Base-by-base conservation (phyloP, 2,113 vertebrate genomes). In the Herpetotheres cachinnans region DNA sequence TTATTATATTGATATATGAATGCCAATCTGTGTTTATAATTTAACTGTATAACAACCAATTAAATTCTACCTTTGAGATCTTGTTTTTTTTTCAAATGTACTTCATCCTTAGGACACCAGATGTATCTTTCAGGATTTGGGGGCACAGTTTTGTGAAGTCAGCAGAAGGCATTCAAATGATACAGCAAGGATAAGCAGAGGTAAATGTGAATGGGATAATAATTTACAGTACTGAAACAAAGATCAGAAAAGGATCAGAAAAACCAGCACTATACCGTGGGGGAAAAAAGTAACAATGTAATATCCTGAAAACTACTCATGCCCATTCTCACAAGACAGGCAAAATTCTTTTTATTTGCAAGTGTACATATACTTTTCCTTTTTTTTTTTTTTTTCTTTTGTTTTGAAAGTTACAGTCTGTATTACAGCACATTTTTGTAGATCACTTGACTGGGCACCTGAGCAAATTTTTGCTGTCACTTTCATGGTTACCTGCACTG, bases 101-200 rank as follows among this genome's bases (percentile, higher is more conserved):
- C 15, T 88, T 58, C 22, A 38, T 65, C 7, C 22, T 59, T 36
- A 27, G 32, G 20, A 13, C 12, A 49, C 6, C 20, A 88, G 29
- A 66, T 50, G 2, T 55, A 46, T 8, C 25, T 34, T 65, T 40
- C 58, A 76, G 40, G 14, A 81, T 73, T 30, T 6, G 10, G 25
- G 44, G 42, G 52, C 40, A 46, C 0, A 6, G 11, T 94, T 85
- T 70, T 82, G 46, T 80, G n/a, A 38, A 94, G 73, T 81, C 73
- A 94, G 63, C 78, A 93, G 34, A 93, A 92, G 16, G 30, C 24
- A 63, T 20, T 40, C 36, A 54, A 56, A 46, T 92, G 16, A 78
- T 61, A 90, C 59, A 59, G 3, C 34, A 96, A 97, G 83, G 82
- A 83, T 42, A 96, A 65, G 42, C 66, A 89, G 42, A 96, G 59